Percentiles rank a stretch among this genome's conserved stretches.
Conservation (phyloP, 35 echinoderm and acorn worm genomes). For the Ophiothrix spiculata region DNA sequence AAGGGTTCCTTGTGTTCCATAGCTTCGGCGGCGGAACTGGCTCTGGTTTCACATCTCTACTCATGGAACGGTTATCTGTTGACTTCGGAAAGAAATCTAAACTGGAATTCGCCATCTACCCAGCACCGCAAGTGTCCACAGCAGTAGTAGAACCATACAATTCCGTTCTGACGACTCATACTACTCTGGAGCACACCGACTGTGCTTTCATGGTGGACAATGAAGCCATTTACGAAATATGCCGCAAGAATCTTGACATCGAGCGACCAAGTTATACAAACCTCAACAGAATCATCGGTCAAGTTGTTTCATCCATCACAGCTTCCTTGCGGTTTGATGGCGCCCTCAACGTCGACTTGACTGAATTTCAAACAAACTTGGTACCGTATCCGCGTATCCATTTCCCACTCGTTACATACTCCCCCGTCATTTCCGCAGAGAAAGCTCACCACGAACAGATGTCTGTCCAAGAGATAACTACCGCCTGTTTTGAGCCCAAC, state of each 20-base stretch:
- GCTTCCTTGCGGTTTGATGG: constrained; percentile 70
- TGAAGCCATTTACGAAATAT: constrained; percentile 81
- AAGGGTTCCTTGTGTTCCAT: constrained; percentile 63
- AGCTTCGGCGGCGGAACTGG: constrained; percentile 69
- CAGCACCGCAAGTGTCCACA: constrained; percentile 67
- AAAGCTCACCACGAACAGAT: constrained; percentile 77
- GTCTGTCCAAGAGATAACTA: constrained; percentile 55
- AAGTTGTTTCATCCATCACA: constrained; percentile 59
- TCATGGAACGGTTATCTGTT: constrained; percentile 62
- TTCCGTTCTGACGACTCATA: constrained; percentile 72
- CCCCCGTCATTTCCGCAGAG: constrained; percentile 68
- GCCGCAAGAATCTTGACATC: constrained; percentile 62
- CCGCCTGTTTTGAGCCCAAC: constrained; percentile 61
- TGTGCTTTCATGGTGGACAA: constrained; percentile 93
- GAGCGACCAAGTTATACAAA: constrained; percentile 49
- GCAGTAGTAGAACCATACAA: constrained; percentile 79
- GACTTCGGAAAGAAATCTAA: constrained; percentile 64
- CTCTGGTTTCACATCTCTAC: constrained; percentile 57
- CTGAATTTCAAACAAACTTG: constrained; percentile 74
- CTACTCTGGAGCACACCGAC: constrained; percentile 71
- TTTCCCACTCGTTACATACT: constrained; percentile 67
- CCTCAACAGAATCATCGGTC: constrained; percentile 58
- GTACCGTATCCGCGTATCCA: constrained; percentile 71
- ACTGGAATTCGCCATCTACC: constrained; percentile 44
- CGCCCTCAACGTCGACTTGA: constrained; percentile 74